A percentile compares a stretch with the other conserved stretches of the same genome.
Evolutionary conservation across 2,888 invertebrate species (phyloP).

Genomic region (Bembecia ichneumoniformis): DNA sequence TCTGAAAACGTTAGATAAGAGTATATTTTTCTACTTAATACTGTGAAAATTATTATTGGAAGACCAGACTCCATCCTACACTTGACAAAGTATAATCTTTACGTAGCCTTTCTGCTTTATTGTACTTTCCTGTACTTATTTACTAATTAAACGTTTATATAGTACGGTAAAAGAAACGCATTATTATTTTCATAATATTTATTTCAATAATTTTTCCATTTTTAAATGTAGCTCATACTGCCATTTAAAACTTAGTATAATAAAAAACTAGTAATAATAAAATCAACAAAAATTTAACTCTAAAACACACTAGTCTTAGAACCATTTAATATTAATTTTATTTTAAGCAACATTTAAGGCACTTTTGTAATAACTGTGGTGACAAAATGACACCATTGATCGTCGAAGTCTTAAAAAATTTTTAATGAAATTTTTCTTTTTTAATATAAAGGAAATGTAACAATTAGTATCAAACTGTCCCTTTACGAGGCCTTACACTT

Average conservation of each 20-base stretch:
- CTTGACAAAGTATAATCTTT: background rate
- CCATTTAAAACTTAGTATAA: background rate
- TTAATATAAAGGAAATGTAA: too few species aligned
- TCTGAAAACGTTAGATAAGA: background rate
- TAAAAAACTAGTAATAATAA: background rate
- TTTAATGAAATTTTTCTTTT: background rate
- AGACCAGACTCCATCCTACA: background rate
- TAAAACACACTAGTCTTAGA: background rate
- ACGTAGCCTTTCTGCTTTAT: background rate
- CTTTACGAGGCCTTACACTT: too few species aligned
- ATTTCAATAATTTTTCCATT: background rate
- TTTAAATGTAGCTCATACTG: background rate
- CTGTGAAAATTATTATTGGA: background rate
- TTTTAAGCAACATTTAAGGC: background rate
- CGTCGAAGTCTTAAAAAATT: background rate
- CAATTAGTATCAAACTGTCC: too few species aligned
- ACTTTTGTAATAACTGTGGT: background rate
- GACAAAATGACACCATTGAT: background rate
- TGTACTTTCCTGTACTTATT: background rate
- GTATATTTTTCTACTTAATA: background rate
- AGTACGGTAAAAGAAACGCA: background rate
- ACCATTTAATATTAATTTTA: background rate
- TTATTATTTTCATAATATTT: background rate
- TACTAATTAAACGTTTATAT: background rate
- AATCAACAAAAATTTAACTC: background rate